phyloP scores from a whole-genome alignment of 2,113 vertebrate species.

The Pteronura brasiliensis region DNA sequence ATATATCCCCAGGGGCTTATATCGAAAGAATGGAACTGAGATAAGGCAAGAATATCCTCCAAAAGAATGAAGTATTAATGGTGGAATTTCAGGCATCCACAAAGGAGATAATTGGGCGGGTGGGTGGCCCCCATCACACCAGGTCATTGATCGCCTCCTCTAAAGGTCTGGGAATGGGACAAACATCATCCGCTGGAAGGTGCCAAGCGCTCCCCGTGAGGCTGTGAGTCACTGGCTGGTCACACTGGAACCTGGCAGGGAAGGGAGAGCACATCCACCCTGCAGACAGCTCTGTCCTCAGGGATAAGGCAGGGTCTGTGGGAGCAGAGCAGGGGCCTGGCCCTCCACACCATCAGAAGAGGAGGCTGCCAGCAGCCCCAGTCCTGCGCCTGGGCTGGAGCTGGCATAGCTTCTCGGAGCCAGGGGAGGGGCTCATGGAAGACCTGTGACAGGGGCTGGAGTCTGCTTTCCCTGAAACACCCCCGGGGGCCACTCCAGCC shows the following conservation, averaged over 20 bases:
- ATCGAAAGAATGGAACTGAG: constrained; percentile 52
- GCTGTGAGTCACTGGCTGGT: constrained; percentile 52
- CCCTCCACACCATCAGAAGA: not conserved
- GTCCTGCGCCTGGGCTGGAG: not conserved
- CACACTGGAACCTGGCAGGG: not conserved
- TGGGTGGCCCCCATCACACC: constrained; percentile 61
- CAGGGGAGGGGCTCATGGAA: not conserved
- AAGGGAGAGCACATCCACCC: not conserved
- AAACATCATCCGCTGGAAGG: not conserved
- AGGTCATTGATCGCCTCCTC: constrained; percentile 19
- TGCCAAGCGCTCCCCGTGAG: not conserved
- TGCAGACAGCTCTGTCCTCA: not conserved
- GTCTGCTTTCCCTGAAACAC: not conserved
- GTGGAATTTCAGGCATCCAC: constrained; percentile 72
- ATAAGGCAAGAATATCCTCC: constrained; percentile 70
- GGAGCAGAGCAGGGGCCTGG: not conserved
- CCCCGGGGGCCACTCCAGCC: not conserved
- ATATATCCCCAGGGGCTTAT: constrained; percentile 59
- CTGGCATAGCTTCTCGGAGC: not conserved
- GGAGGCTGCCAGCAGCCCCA: not conserved
- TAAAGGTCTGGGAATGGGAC: constrained; percentile 33
- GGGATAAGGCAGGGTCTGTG: constrained; percentile 31
- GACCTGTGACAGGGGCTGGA: not conserved
- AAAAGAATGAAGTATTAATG: constrained; percentile 56
- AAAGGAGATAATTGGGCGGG: constrained; percentile 56